phyloP scores from a whole-genome alignment of 2,113 vertebrate genomes.

The Rhadina sibilatrix region DNA sequence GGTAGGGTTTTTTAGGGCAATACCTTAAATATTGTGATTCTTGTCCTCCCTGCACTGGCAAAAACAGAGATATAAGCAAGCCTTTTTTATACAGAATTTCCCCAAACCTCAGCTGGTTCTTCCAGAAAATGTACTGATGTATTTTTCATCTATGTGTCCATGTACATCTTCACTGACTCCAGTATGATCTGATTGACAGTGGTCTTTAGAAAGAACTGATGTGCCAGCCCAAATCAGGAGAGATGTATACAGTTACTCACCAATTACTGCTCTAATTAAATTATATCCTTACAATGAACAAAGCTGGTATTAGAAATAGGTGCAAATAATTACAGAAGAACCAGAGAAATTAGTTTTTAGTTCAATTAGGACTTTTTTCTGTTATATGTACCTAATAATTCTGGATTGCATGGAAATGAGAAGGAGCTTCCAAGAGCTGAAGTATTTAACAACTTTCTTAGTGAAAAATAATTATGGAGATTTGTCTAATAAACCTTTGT shows the following conservation, averaged over 20 bases:
- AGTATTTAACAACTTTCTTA: background rate
- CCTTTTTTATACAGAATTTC: background rate
- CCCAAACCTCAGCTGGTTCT: background rate
- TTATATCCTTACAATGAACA: background rate
- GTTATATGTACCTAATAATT: background rate
- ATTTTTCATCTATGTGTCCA: background rate
- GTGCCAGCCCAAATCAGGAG: background rate
- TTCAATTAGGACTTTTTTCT: background rate
- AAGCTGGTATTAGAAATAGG: background rate
- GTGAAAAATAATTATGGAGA: background rate
- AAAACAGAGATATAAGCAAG: background rate
- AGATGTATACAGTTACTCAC: background rate
- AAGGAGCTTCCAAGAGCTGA: background rate
- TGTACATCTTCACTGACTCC: background rate
- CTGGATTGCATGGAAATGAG: background rate
- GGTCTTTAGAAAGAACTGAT: background rate
- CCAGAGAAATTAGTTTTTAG: background rate
- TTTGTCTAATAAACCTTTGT: constrained; percentile 16
- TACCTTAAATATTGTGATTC: background rate
- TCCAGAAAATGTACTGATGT: background rate
- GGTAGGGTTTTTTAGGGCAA: background rate
- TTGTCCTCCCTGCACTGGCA: background rate
- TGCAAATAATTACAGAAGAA: background rate
- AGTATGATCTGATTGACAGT: background rate
- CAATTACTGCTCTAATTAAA: background rate